Percentiles rank a stretch among this genome's conserved stretches.
These are phyloP conservation scores for Drosophila emarginata DNA, from an alignment of 2,888 invertebrate genomes.

Conservation along the genomic window DNA sequence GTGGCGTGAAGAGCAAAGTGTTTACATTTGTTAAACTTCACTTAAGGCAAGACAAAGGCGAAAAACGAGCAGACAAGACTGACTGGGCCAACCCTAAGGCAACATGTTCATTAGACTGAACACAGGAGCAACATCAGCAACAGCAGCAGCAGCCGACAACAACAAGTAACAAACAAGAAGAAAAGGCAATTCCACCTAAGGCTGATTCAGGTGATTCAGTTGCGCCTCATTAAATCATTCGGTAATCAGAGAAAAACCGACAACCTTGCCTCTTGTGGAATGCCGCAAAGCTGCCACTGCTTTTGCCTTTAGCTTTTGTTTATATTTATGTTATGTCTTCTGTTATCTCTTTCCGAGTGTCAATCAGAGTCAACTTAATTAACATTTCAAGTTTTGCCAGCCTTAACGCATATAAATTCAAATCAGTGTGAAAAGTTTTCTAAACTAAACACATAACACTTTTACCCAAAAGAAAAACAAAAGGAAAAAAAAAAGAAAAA, in stretches of 20 bases:
- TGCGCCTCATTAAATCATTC: conserved; percentile 69
- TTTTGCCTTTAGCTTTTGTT: conserved; percentile 41
- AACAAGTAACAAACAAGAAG: conserved; percentile 9
- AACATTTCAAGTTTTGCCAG: conserved; percentile 40
- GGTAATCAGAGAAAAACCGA: conserved; percentile 44
- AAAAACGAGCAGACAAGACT: conserved; percentile 5
- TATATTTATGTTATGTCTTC: conserved; percentile 14
- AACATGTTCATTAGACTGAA: conserved; percentile 39
- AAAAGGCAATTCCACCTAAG: conserved; percentile 13
- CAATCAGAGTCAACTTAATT: conserved; percentile 63
- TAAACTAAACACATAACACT: conserved; percentile 28
- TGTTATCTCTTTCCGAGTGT: conserved; percentile 31
- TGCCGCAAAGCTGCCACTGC: conserved; percentile 13
- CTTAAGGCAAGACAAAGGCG: conserved; percentile 23
- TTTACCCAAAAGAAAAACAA: conserved; percentile 1
- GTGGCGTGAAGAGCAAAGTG: conserved; percentile 67
- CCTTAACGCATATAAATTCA: conserved; percentile 31
- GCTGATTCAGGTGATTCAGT: conserved; percentile 44
- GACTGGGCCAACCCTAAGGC: conserved; percentile 18
- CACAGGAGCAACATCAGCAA: conserved; percentile 5
- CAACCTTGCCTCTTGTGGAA: conserved; percentile 7
- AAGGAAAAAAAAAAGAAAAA: too few relatives aligned
- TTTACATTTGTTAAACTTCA: conserved; percentile 66
- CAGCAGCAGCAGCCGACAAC: neutral
- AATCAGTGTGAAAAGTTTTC: conserved; percentile 35